These are phyloP conservation scores for Flexamia atlantica DNA, from an alignment of 2,888 invertebrate species.

Conservation along the genomic window DNA sequence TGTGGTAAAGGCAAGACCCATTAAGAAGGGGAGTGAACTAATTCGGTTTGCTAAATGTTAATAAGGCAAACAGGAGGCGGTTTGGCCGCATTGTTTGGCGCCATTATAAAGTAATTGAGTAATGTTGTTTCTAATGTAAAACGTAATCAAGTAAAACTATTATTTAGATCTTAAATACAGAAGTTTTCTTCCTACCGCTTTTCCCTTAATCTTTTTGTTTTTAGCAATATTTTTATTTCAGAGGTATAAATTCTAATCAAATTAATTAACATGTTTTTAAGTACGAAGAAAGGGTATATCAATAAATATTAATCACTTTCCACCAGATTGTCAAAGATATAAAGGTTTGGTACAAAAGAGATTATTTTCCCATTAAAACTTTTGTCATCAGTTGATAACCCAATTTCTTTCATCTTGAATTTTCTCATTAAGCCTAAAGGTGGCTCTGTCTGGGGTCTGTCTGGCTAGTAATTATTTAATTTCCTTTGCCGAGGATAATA, in stretches of 20 bases:
- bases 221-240: too few relatives aligned
- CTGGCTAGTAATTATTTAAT: conserved; percentile 17
- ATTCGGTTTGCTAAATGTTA: conserved; percentile 45
- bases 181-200: too few relatives aligned
- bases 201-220: too few relatives aligned
- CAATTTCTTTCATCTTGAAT: not conserved
- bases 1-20: conserved; percentile 9
- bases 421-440: not conserved
- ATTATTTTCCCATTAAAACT: not conserved
- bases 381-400: not conserved
- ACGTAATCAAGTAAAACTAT: too few relatives aligned
- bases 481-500: not conserved
- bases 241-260: too few relatives aligned
- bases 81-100: not conserved
- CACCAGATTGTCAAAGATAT: too few relatives aligned
- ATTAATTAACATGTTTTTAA: too few relatives aligned
- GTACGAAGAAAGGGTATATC: too few relatives aligned
- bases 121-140: not conserved
- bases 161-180: too few relatives aligned
- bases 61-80: not conserved
- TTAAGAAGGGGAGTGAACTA: not conserved
- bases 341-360: not conserved
- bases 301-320: too few relatives aligned
- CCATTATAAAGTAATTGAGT: not conserved
- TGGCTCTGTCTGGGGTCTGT: not conserved